Conservation (phyloP, 30 jellyfish, hydroid and myxozoan species). For the Turritopsis dohrnii region DNA sequence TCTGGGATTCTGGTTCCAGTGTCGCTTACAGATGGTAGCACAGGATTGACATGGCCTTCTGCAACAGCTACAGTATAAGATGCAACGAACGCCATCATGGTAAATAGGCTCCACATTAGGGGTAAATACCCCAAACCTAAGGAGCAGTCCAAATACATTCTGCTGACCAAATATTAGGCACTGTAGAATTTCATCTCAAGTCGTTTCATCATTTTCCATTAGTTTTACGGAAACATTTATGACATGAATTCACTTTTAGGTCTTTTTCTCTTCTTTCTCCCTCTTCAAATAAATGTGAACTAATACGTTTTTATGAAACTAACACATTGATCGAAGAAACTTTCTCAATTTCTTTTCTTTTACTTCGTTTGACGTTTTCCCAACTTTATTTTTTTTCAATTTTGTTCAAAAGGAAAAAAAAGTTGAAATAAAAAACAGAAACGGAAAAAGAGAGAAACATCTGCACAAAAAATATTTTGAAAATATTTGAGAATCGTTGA, state of each 20-base stretch:
- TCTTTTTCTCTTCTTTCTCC: neutral
- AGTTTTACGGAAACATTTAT: neutral
- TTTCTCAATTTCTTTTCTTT: neutral
- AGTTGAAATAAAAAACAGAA: neutral
- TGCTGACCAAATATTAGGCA: neutral
- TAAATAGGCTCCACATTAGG: constrained; percentile 54
- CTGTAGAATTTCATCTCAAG: neutral
- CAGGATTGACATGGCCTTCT: constrained; percentile 61
- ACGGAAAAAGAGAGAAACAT: neutral
- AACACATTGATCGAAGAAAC: neutral
- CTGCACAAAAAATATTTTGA: neutral
- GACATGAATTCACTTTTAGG: too few species aligned
- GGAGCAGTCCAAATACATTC: constrained; percentile 30
- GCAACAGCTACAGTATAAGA: constrained; percentile 56
- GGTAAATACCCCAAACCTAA: constrained; percentile 82
- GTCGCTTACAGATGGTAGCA: constrained; percentile 82
- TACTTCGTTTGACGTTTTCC: neutral
- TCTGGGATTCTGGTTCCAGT: constrained; percentile 77
- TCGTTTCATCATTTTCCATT: neutral
- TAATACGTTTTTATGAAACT: neutral
- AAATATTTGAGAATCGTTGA: neutral
- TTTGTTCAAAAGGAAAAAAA: too few species aligned
- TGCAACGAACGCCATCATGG: constrained; percentile 44
- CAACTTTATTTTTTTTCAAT: neutral
- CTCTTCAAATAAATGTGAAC: neutral